phyloP scores from a whole-genome alignment of 1,140 invertebrate genomes.

The Catajapyx aquilonaris region DNA sequence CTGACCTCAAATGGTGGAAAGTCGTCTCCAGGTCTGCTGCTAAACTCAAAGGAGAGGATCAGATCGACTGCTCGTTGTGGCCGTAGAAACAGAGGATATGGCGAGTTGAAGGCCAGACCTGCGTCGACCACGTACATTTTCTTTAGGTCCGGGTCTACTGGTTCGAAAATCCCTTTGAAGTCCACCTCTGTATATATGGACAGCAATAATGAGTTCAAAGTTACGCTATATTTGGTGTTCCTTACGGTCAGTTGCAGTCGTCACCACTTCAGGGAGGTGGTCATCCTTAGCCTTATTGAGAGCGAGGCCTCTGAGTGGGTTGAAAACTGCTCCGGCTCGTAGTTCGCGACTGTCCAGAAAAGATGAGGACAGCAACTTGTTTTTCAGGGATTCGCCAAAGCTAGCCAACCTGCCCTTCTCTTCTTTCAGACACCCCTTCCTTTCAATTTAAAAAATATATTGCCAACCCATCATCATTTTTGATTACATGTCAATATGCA shows the following conservation, averaged over 20 bases:
- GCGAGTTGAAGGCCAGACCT: conserved; percentile 27
- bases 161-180: conserved; percentile 22
- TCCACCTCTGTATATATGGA: conserved; percentile 19
- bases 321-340: background rate
- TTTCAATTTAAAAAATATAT: no score
- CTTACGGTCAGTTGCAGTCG: no score
- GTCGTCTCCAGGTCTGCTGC: conserved; percentile 20
- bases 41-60: conserved; percentile 28
- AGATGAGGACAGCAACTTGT: background rate
- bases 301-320: background rate
- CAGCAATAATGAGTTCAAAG: no score
- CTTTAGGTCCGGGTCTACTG: conserved; percentile 22
- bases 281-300: no score
- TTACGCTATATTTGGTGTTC: no score
- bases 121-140: conserved; percentile 27
- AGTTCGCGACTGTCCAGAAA: background rate
- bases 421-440: no score
- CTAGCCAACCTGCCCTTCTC: no score
- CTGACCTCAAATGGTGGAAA: conserved; percentile 23
- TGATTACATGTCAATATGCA: no score
- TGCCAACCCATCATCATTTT: no score
- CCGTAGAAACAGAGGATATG: conserved; percentile 23
- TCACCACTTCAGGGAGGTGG: no score
- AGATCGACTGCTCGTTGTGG: conserved; percentile 25
- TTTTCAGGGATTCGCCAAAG: no score